Evolutionary conservation across 2,888 invertebrate species (phyloP), one percentile per base, ranked within the genome.

Genomic region (Acanthosepion lycidas): DNA sequence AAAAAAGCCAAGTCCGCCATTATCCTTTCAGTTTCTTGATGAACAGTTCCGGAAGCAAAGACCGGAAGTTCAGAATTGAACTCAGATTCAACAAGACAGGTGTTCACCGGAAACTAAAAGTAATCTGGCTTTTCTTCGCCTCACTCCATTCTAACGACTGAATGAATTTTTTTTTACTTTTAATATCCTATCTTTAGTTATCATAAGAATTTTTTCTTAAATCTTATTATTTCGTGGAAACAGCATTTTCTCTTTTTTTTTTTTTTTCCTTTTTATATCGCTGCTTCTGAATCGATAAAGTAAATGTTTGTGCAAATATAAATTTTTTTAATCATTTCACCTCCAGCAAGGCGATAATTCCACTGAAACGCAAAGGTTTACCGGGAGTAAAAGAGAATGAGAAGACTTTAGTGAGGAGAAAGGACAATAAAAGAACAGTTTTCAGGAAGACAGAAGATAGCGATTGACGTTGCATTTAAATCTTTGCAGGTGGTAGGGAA

Each of bases 1-100:
- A n/a, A n/a, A 78, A 23, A 78, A 78, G n/a, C n/a, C 12, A 33
- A 78, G 9, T 78, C 78, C 9, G 15, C n/a, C 78, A 78, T n/a
- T n/a, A 78, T 78, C 33, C 33, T n/a, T n/a, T 12, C n/a, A 78
- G n/a, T 78, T 78, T 78, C 59, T 78, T 78, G n/a, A 78, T 15
- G 78, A 78, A 33, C 78, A 78, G 78, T 78, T 33, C n/a, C 78
- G 78, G 78, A 78, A 78, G 78, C 78, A 78, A 78, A 78, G n/a
- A 78, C 78, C 78, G 78, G 78, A 78, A 78, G 78, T 78, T n/a
- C n/a, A 33, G 78, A 78, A 78, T 78, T 78, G 78, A n/a, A 78
- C 78, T 33, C 33, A 33, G 78, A 78, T 78, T 78, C n/a, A 78
- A 78, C n/a, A n/a, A 15, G 78, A 78, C 78, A 78, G 78, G 78